phyloP scores from a whole-genome alignment of 2,797 vertebrate species.

The Okamejei kenojei region DNA sequence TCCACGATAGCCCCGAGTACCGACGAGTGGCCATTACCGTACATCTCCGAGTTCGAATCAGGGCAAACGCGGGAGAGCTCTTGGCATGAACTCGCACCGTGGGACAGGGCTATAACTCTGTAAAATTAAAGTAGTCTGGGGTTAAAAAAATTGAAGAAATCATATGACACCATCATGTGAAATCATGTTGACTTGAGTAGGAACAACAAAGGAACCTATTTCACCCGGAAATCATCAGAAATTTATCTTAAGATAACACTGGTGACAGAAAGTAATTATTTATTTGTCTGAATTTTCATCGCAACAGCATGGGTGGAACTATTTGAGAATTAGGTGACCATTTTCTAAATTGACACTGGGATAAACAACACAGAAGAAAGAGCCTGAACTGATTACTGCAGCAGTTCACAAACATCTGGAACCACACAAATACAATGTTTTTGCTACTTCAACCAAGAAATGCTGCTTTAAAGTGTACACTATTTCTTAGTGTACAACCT shows the following conservation, averaged over 20 bases:
- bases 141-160: too few species aligned
- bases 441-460: neutral
- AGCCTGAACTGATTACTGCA: neutral
- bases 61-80: too few species aligned
- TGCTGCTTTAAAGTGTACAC: neutral
- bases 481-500: too few species aligned
- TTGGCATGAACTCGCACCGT: too few species aligned
- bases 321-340: neutral
- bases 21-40: too few species aligned
- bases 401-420: neutral
- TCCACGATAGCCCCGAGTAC: too few species aligned
- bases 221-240: neutral
- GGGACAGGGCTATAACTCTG: too few species aligned
- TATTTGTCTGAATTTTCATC: neutral
- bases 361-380: neutral
- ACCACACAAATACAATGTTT: neutral
- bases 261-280: neutral
- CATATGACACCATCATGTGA: too few species aligned
- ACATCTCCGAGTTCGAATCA: too few species aligned
- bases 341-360: slow-evolving; percentile 5
- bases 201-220: neutral
- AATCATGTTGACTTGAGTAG: too few species aligned
- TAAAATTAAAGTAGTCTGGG: neutral
- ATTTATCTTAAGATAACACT: too few species aligned
- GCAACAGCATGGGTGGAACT: neutral